Evolutionary conservation across 2,888 invertebrate species (phyloP).

Genomic region (Onchidella celtica): DNA sequence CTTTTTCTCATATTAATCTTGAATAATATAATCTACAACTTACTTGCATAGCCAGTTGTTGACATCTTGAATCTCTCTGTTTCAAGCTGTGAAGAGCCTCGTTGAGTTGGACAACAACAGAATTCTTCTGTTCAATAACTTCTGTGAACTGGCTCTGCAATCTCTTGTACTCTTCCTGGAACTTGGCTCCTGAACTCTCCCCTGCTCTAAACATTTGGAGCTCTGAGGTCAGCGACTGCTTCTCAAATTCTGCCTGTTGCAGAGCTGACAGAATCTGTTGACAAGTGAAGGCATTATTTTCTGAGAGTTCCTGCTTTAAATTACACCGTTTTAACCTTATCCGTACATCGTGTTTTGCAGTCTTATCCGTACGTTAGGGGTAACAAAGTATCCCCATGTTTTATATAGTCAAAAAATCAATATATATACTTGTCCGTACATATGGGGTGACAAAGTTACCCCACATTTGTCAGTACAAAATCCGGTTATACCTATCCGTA

Average conservation of each 20-base stretch:
- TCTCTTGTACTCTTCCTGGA: constrained; percentile 66
- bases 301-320: no score
- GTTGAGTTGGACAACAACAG: constrained; percentile 64
- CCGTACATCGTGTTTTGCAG: no score
- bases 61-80: constrained; percentile 71
- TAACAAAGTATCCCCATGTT: no score
- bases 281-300: neutral
- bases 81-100: constrained; percentile 65
- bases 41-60: constrained; percentile 76
- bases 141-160: constrained; percentile 69
- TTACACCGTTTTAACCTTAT: no score
- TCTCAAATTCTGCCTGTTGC: constrained; percentile 68
- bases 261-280: constrained; percentile 45
- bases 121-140: constrained; percentile 70
- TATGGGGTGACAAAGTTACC: no score
- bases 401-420: no score
- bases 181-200: constrained; percentile 51
- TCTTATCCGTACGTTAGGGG: no score
- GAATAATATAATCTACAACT: neutral
- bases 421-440: no score
- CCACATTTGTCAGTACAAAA: no score
- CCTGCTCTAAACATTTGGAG: constrained; percentile 58
- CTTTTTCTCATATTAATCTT: neutral
- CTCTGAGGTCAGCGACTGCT: constrained; percentile 63
- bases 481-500: no score